Percentiles rank a stretch among this genome's conserved stretches.
Evolutionary conservation across 2,888 invertebrate species (phyloP).

Genomic region (Ommatoiulus sabulosus): DNA sequence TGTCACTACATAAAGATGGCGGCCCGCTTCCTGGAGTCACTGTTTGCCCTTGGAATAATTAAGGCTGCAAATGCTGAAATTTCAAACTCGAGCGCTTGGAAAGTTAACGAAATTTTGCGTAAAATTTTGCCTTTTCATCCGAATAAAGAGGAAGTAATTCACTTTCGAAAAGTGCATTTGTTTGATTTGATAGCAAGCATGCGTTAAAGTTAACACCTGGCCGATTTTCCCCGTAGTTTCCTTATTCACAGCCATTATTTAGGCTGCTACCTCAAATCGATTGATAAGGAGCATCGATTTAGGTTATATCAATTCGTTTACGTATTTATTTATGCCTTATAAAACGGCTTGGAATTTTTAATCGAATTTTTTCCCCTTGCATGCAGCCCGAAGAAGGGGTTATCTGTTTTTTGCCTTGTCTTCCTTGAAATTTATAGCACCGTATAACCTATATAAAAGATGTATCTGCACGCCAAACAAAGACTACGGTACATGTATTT

Average conservation of each 20-base stretch:
- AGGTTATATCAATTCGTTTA: conserved; percentile 9
- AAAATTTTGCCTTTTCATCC: not conserved
- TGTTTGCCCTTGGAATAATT: not conserved
- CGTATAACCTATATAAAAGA: conserved; percentile 23
- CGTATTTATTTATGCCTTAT: conserved; percentile 27
- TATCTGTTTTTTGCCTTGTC: not conserved
- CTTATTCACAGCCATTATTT: not conserved
- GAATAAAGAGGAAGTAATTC: not conserved
- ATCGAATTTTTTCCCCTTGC: not conserved
- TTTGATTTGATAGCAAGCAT: not conserved
- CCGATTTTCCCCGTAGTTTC: not conserved
- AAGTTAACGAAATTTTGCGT: not conserved
- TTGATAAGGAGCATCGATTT: conserved; percentile 17
- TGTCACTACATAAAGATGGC: not conserved
- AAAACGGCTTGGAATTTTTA: not conserved
- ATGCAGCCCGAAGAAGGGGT: not conserved
- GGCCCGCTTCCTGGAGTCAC: not conserved
- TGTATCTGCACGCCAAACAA: not conserved
- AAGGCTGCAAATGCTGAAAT: not conserved
- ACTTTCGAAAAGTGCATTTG: not conserved
- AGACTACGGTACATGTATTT: too few relatives aligned
- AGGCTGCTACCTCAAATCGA: not conserved
- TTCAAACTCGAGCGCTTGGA: not conserved
- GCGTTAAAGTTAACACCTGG: conserved; percentile 30
- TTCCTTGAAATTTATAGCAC: conserved; percentile 30